Percentiles rank a stretch among this genome's conserved stretches.
These are phyloP conservation scores for Tetropium fuscum DNA, from an alignment of 2,888 invertebrate species.

Conservation along the genomic window DNA sequence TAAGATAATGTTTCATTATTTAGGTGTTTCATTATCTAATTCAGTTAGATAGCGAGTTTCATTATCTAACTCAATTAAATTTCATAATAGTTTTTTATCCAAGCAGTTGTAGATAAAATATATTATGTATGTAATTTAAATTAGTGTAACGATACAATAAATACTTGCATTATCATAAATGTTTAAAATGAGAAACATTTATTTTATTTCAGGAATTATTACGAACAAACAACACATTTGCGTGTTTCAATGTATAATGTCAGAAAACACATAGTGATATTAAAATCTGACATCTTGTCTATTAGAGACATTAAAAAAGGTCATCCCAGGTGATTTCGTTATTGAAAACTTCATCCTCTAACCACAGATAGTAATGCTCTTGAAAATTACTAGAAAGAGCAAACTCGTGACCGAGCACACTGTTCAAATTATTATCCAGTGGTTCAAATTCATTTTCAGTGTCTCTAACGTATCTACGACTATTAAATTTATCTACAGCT, in stretches of 20 bases:
- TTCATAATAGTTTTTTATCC: too few relatives aligned
- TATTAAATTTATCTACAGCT: slow-evolving; percentile 96
- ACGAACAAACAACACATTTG: slow-evolving; percentile 2
- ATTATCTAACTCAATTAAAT: too few relatives aligned
- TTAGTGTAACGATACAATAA: too few relatives aligned
- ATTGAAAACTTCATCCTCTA: slow-evolving; percentile 96
- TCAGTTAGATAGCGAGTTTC: too few relatives aligned
- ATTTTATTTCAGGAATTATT: not conserved
- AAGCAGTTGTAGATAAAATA: too few relatives aligned
- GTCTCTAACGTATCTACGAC: slow-evolving; percentile 78
- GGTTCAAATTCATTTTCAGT: slow-evolving; percentile 70
- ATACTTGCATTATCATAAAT: too few relatives aligned
- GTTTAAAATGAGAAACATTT: not conserved
- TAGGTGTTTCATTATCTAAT: too few relatives aligned
- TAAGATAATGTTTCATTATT: too few relatives aligned
- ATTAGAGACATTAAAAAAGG: slow-evolving; percentile 61
- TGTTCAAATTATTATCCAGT: slow-evolving; percentile 85
- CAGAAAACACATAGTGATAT: too few relatives aligned
- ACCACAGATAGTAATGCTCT: slow-evolving; percentile 93
- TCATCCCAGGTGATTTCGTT: slow-evolving; percentile 86
- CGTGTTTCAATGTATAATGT: not conserved
- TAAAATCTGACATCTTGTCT: too few relatives aligned
- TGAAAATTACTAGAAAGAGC: slow-evolving; percentile 95
- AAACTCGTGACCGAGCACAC: slow-evolving; percentile 79
- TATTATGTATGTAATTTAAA: too few relatives aligned